Base-by-base conservation (phyloP, 2,797 vertebrate species). In the Huso huso region DNA sequence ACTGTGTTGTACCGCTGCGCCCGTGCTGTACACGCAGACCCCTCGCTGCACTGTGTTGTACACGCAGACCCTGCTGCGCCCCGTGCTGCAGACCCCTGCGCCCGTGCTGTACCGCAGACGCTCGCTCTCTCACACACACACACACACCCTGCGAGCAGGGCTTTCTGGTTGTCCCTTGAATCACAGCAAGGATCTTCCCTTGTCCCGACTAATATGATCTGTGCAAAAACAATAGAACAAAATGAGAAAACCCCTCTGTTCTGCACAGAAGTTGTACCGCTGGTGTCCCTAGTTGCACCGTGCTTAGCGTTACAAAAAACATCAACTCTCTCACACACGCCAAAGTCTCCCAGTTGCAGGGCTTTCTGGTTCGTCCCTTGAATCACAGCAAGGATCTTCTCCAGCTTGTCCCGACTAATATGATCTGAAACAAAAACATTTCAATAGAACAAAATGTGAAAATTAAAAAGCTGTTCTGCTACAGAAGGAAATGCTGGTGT, bases 151-250 rank as follows among this genome's bases (percentile, higher is more conserved):
- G 48, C 85, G 75, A 95, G 84, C 77, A 98, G 73, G 1, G 95
- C 88, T 79, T 95, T 98, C 71, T 94, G 95, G 78, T 98, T 92
- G 83, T 86, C 79, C 96, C 96, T 75, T 97, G 93, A 79, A 98
- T 90, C 81, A 95, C 79, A 1, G 94, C 88, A 1, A 97, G 75
- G 55, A 98, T 89, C 70, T 79, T 86, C 18, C 97, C 73, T 91
- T 95, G 72, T 96, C 95, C 77, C 76, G 83, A 7, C 90, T 95
- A 73, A 99, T 86, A 48, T 99, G 97, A 82, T 80, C 96, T 99
- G 73, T 77, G 75, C 10, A 61, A 23, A 51, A 18, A 48, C 62
- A 64, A 58, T 37, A n/a, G 51, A 9, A 67, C 58, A 61, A 15
- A 18, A 7, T 67, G 51, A 55, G 8, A 7, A 48, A 49, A 49